These are phyloP conservation scores for Protaetia brevitarsis DNA, from an alignment of 1,140 invertebrate genomes.

Conservation along the genomic window DNA sequence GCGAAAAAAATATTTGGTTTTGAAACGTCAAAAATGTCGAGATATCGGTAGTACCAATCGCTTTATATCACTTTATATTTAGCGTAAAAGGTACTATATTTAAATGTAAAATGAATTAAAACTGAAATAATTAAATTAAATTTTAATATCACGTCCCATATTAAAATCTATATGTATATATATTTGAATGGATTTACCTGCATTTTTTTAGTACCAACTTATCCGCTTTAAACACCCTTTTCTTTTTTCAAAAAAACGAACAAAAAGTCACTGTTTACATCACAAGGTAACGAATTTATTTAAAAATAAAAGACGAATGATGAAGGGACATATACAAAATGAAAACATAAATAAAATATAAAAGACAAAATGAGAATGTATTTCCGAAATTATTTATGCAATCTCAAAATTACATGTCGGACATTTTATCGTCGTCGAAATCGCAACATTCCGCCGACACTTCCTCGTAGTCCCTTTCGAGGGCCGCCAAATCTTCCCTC, in stretches of 20 bases:
- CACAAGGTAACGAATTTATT: slow-evolving; percentile 4
- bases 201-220: neutral
- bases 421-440: slow-evolving; percentile 23
- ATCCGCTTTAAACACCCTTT: neutral
- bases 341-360: slow-evolving; percentile 22
- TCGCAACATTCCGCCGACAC: slow-evolving; percentile 41
- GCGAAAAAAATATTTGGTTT: too few relatives aligned
- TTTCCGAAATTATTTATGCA: slow-evolving; percentile 9
- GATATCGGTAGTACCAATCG: too few relatives aligned
- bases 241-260: neutral
- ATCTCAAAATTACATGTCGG: slow-evolving; percentile 24
- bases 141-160: too few relatives aligned
- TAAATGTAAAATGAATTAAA: too few relatives aligned
- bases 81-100: too few relatives aligned
- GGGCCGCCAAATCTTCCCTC: slow-evolving; percentile 75
- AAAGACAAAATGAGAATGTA: slow-evolving; percentile 17
- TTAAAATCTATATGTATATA: too few relatives aligned
- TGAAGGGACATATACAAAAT: slow-evolving; percentile 23
- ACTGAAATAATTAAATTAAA: too few relatives aligned
- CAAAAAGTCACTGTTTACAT: neutral
- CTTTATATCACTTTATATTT: too few relatives aligned
- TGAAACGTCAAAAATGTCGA: too few relatives aligned
- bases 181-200: too few relatives aligned
- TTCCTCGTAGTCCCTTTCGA: slow-evolving; percentile 70
- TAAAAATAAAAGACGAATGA: neutral